phyloP scores from a whole-genome alignment of 2,113 vertebrate species.

The Hypomesus transpacificus region DNA sequence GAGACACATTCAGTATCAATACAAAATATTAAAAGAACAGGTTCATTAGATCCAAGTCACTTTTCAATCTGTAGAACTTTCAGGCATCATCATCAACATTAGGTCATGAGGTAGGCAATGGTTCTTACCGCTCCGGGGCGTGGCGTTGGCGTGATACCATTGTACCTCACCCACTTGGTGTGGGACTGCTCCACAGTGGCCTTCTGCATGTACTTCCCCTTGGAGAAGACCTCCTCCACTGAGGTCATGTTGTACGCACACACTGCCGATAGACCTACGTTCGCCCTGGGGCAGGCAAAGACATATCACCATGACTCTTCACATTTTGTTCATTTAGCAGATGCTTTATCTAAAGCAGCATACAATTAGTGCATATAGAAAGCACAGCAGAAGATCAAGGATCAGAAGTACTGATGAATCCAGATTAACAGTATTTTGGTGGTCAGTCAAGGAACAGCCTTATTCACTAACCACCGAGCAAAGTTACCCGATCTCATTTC shows the following conservation, averaged over 20 bases:
- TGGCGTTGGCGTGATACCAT: conserved; percentile 81
- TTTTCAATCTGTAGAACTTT: neutral
- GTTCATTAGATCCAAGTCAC: too few species aligned
- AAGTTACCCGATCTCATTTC: too few species aligned
- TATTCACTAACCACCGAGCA: too few species aligned
- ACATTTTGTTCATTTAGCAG: neutral
- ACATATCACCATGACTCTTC: neutral
- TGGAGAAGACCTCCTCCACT: conserved; percentile 87
- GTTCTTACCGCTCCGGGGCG: conserved; percentile 89
- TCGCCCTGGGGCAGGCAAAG: conserved; percentile 75
- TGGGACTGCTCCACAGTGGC: conserved; percentile 91
- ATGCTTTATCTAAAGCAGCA: too few species aligned
- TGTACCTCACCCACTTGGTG: conserved; percentile 93
- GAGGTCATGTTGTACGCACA: conserved; percentile 85
- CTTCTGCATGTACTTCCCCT: conserved; percentile 97
- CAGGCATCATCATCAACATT: neutral
- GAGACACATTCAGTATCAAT: too few species aligned
- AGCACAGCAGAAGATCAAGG: too few species aligned
- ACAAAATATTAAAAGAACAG: too few species aligned
- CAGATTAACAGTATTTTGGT: too few species aligned
- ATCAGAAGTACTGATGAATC: too few species aligned
- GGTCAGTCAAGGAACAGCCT: too few species aligned
- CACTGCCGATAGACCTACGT: conserved; percentile 91
- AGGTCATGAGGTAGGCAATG: neutral
- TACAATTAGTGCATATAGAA: too few species aligned